Evolutionary conservation across 2,113 vertebrate species (phyloP).

Genomic region (Petrocephalus zakoni): DNA sequence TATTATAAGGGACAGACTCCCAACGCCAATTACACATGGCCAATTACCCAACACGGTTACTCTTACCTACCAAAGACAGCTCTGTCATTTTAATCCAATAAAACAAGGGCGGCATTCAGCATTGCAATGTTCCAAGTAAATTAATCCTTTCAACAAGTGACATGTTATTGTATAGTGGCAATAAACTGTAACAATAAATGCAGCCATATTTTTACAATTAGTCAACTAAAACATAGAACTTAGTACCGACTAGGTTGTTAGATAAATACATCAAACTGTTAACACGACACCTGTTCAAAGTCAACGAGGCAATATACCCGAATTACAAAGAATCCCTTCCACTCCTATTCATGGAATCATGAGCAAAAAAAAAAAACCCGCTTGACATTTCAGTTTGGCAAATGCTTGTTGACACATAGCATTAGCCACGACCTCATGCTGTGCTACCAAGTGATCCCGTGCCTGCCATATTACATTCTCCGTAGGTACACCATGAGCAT

Average conservation of each 20-base stretch:
- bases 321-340: background rate
- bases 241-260: background rate
- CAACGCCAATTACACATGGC: background rate
- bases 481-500: background rate
- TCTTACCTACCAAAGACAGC: background rate
- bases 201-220: background rate
- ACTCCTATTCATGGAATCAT: background rate
- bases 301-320: background rate
- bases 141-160: background rate
- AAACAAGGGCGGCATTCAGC: background rate
- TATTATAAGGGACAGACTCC: background rate
- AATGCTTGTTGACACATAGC: background rate
- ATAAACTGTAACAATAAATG: background rate
- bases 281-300: background rate
- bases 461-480: background rate
- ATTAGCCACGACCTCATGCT: background rate
- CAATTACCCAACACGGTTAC: background rate
- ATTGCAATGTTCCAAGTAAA: background rate
- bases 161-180: background rate
- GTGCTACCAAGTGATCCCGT: background rate
- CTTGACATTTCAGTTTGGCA: background rate
- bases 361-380: too few species aligned
- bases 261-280: background rate
- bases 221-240: background rate
- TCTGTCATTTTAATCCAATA: background rate